A percentile compares a stretch with the other conserved stretches of the same genome.
phyloP scores from a whole-genome alignment of 2,888 invertebrate genomes.

The Hoplodrina ambigua region DNA sequence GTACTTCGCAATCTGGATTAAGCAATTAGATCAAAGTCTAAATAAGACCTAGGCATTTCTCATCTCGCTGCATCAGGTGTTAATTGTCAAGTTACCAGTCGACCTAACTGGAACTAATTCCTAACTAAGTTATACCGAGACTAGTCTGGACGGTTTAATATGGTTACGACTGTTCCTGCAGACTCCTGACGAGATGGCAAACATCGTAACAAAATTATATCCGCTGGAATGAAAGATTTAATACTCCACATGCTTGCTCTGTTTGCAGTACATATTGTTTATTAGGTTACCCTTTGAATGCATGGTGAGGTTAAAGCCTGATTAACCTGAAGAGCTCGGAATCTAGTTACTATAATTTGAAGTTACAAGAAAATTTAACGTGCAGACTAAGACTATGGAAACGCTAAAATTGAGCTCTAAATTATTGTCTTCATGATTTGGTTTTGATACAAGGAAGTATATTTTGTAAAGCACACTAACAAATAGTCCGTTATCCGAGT shows the following conservation, averaged over 20 bases:
- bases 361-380: too few species aligned
- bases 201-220: conserved; percentile 18
- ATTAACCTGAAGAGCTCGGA: too few species aligned
- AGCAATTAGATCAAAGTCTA: background rate
- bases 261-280: background rate
- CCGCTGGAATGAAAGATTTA: background rate
- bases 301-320: background rate
- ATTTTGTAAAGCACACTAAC: background rate
- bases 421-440: too few species aligned
- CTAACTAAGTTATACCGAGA: conserved; percentile 5
- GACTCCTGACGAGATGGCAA: conserved; percentile 14
- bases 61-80: conserved; percentile 2
- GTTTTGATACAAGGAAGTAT: background rate
- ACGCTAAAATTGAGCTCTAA: too few species aligned
- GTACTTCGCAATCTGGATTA: background rate
- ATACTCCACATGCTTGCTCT: background rate
- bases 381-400: too few species aligned
- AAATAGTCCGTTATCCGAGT: too few species aligned
- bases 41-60: conserved; percentile 9
- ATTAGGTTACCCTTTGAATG: background rate
- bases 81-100: conserved; percentile 12
- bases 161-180: conserved; percentile 7
- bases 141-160: conserved; percentile 9
- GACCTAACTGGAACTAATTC: background rate
- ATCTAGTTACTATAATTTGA: too few species aligned